Evolutionary conservation across 2,888 invertebrate species (phyloP), one percentile per base, ranked within the genome.

Genomic region (Eristalinus aeneus): DNA sequence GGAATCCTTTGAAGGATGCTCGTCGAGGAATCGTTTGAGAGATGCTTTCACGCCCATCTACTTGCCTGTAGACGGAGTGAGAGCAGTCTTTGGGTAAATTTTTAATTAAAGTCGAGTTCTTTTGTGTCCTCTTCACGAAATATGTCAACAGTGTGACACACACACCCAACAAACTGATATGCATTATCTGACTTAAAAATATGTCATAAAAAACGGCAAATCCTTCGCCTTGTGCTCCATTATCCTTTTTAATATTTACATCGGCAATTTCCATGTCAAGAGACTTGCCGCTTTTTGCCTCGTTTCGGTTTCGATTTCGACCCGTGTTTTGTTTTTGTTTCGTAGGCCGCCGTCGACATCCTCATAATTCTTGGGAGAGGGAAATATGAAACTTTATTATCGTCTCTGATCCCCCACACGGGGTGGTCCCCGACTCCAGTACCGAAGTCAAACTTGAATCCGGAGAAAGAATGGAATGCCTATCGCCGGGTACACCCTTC

Each of bases 321-420:
- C 9, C 11, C 56, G 0, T 23, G 10, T 54, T 32, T 53, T 53
- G 27, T 12, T 63, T 65, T 71, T 68, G 16, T 46, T 46, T 46
- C 12, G 12, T 39, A 2, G 12, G 12, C 16, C 16, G 36, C 36
- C 61, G 12, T 56, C 56, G n/a, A n/a, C 56, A 12, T 56, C 56
- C 22, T 12, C 23, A 23, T 56, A 22, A 34, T 20, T 60, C 8
- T 0, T 27, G 27, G 27, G 27, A 0, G 46, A 39, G 8, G 53
- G 76, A 68, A 76, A 73, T 76, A 80, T 75, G 75, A 85, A 85
- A 80, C 72, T 85, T 80, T 85, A 76, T 85, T 80, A 80, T 80
- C 72, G 63, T 80, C 71, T 46, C 80, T n/a, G 36, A 79, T n/a
- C 27, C 27, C 5, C 27, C 27, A 5, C 27, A 27, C 5, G 27